Evolutionary conservation across 2,113 vertebrate species (phyloP).

Genomic region (Hippolais icterina): DNA sequence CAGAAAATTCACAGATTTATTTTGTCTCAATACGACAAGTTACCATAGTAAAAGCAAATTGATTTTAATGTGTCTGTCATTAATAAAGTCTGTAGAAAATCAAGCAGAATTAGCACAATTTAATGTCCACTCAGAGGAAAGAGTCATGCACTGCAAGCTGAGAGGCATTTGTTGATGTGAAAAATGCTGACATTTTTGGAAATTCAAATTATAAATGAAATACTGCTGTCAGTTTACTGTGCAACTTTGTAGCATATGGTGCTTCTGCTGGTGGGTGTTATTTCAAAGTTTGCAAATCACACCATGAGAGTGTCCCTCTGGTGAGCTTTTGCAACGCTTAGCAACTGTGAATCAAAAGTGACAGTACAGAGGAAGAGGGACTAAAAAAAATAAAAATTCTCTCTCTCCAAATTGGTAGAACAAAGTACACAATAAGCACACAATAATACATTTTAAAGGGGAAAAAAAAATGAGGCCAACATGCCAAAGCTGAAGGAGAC

Average conservation of each 20-base stretch:
- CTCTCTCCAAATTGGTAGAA: constrained; percentile 45
- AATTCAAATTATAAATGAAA: constrained; percentile 77
- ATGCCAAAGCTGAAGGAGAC: background rate
- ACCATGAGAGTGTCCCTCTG: constrained; percentile 79
- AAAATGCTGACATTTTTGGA: constrained; percentile 77
- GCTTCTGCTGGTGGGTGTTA: constrained; percentile 82
- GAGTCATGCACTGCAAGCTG: constrained; percentile 39
- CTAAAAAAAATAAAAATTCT: constrained; percentile 42
- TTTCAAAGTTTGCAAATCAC: constrained; percentile 84
- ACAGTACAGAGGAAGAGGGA: constrained; percentile 73
- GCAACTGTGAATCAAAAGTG: constrained; percentile 81
- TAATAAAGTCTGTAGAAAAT: constrained; percentile 10
- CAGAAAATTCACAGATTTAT: constrained; percentile 16
- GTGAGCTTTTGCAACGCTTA: constrained; percentile 76
- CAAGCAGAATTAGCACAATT: constrained; percentile 39
- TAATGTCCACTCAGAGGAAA: constrained; percentile 46
- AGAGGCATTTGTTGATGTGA: constrained; percentile 68
- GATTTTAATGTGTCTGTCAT: background rate
- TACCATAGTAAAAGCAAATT: background rate
- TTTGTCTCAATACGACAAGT: background rate
- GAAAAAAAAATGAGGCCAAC: background rate
- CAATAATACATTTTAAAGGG: constrained; percentile 14
- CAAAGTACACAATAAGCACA: constrained; percentile 45
- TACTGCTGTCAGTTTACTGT: constrained; percentile 76
- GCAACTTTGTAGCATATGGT: constrained; percentile 77